These are phyloP conservation scores for Cataglyphis altisquamis DNA, from an alignment of 2,888 invertebrate species.

Conservation along the genomic window DNA sequence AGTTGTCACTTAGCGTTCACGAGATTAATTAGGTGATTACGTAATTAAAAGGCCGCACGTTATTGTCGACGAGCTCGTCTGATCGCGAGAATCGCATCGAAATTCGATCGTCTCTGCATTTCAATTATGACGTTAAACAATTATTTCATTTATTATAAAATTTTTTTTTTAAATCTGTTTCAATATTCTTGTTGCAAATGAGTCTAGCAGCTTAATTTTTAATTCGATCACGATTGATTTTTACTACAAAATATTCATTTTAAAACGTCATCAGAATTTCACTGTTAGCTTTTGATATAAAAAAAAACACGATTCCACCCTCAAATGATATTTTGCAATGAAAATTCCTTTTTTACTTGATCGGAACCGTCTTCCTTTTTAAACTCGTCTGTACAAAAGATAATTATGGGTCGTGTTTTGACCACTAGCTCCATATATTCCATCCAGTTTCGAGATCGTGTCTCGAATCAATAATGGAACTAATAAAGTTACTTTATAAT, in stretches of 20 bases:
- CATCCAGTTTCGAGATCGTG: neutral
- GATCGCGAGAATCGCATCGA: constrained; percentile 7
- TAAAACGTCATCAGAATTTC: constrained; percentile 26
- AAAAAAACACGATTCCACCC: neutral
- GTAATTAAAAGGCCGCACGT: constrained; percentile 75
- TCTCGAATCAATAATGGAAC: neutral
- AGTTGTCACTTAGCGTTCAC: constrained; percentile 70
- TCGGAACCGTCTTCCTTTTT: constrained; percentile 31
- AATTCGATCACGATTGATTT: neutral
- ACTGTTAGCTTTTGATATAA: constrained; percentile 10
- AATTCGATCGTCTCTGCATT: neutral
- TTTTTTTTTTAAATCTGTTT: neutral
- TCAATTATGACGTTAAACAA: neutral
- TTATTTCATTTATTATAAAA: neutral
- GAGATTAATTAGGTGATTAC: constrained; percentile 79
- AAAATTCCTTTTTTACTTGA: constrained; percentile 29
- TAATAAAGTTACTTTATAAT: constrained; percentile 14
- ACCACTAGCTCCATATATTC: neutral
- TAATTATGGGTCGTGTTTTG: constrained; percentile 21
- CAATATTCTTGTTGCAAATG: neutral
- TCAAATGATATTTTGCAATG: constrained; percentile 23
- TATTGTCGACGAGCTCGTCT: constrained; percentile 62
- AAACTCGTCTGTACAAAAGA: constrained; percentile 28
- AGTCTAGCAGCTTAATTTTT: no score
- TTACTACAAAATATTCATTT: neutral